Base-by-base conservation (phyloP, 2,113 vertebrate species). In the Heteronetta atricapilla region DNA sequence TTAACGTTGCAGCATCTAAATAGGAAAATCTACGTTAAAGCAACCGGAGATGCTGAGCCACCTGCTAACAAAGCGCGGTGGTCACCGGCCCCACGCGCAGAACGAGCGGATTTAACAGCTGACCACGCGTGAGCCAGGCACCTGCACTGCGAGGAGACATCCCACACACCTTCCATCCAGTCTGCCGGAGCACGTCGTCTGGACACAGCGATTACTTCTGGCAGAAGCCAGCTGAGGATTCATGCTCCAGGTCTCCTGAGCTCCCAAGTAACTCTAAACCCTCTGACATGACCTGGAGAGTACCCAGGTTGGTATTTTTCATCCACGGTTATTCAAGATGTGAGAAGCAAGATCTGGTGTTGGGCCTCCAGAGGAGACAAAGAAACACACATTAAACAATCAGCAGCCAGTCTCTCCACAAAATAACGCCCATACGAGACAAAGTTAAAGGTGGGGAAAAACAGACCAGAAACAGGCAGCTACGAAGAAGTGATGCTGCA, bases 401-500 rank as follows among this genome's bases (percentile, higher is more conserved):
- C 74, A 95, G 81, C 78, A 95, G 59, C 74, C 62, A 63, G 81
- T 90, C 92, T 91, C 94, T 72, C 96, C 64, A 78, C 68, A 92
- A 93, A 94, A 48, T 56, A 94, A 95, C 82, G 93, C 68, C 73
- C 94, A 60, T 85, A 96, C 48, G 64, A 89, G 89, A 96, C 92
- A 89, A 86, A 93, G 94, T 84, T 36, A 93, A 88, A 97, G 46
- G 74, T 63, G 83, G 48, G 40, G 88, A 94, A 95, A 96, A 97
- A 33, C 88, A 93, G 68, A 90, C 26, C 85, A 94, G 83, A 95
- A 95, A 59, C 2, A 80, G 66, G 70, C 96, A 93, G 74, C 75
- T 93, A 68, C 19, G 5, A 90, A 94, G 82, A 88, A 92, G 76
- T 4, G 23, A 81, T 46, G 89, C 77, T 96, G 86, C 89, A 89